Base-by-base conservation (phyloP, 2,797 vertebrate genomes). In the Pseudotriccus pelzelni region DNA sequence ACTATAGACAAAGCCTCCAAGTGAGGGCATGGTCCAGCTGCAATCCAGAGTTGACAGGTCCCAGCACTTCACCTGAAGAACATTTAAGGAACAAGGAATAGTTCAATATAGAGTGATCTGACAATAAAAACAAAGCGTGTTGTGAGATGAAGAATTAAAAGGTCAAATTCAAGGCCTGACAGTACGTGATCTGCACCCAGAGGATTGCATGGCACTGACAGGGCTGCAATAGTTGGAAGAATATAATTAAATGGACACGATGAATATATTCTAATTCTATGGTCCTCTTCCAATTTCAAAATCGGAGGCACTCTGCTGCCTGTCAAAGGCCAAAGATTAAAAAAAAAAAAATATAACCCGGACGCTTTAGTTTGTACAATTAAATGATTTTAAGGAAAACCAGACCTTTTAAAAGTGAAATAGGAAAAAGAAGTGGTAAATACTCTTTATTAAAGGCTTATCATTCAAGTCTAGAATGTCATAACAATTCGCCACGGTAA, bases 21-120 rank as follows among this genome's bases (percentile, higher is more conserved):
- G 98, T 0, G 99, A 98, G 72, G 99, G 99, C 77, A 99, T 96
- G 15, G 98, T 99, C 99, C 99, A 99, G 93, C 98, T 98, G 96
- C 99, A 99, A 17, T 99, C 98, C 62, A 99, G 98, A 69, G 98
- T 98, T 12, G 81, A 92, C 80, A 99, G 93, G 96, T 99, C 98
- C 99, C 99, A 99, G 93, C 99, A 99, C 74, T 99, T 99, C 55
- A 99, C 98, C 99, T 99, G 97, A 24, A 95, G 28, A 93, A 23
- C 30, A 66, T 47, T 84, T 74, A 50, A 30, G 8, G 39, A 87
- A 53, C 5, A 60, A 94, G 39, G 32, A 79, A 50, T 14, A 14
- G 19, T 86, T 91, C 64, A 86, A 84, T 9, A n/a, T 12, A 79
- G 18, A 92, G 24, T 64, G 28, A 85, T n/a, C 4, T 9, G 47